Conservation (phyloP, 1,140 invertebrate genomes). For the Elymnias hypermnestra region DNA sequence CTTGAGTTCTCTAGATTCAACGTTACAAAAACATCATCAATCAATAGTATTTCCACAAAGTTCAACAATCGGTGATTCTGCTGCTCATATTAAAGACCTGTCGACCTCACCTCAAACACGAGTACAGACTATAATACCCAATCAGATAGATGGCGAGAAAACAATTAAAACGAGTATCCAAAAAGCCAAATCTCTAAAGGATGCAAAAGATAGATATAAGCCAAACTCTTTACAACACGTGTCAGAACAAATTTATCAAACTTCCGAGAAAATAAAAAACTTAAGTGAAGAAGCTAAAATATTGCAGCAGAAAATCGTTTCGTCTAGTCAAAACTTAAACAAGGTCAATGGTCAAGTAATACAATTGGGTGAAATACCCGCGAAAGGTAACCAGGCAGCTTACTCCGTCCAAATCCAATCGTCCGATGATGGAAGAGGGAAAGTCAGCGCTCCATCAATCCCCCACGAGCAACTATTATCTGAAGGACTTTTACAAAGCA, state of each 20-base stretch:
- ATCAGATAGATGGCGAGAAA: slow-evolving; percentile 41
- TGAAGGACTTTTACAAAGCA: slow-evolving; percentile 86
- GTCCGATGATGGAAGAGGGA: slow-evolving; percentile 71
- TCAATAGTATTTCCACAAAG: slow-evolving; percentile 33
- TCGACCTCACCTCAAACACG: slow-evolving; percentile 51
- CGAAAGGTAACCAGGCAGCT: slow-evolving; percentile 78
- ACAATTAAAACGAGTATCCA: slow-evolving; percentile 36
- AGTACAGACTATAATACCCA: slow-evolving; percentile 42
- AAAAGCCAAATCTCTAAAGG: slow-evolving; percentile 53
- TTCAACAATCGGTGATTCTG: no score
- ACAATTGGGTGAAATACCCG: slow-evolving; percentile 73
- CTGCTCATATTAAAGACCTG: slow-evolving; percentile 46
- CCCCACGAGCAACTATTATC: slow-evolving; percentile 86
- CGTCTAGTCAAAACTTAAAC: slow-evolving; percentile 42
- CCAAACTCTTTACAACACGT: slow-evolving; percentile 40
- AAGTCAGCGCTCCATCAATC: slow-evolving; percentile 52
- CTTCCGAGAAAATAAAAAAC: slow-evolving; percentile 53
- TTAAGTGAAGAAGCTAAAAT: slow-evolving; percentile 58
- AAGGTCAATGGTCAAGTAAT: slow-evolving; percentile 19
- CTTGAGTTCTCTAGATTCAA: slow-evolving; percentile 52
- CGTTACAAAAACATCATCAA: slow-evolving; percentile 45
- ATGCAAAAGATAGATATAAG: slow-evolving; percentile 41
- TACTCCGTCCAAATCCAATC: slow-evolving; percentile 86
- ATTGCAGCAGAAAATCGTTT: slow-evolving; percentile 60
- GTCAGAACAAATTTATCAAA: slow-evolving; percentile 56